A percentile compares a stretch with the other conserved stretches of the same genome.
phyloP scores from a whole-genome alignment of 2,888 invertebrate genomes.

The Calameuta pallipes region DNA sequence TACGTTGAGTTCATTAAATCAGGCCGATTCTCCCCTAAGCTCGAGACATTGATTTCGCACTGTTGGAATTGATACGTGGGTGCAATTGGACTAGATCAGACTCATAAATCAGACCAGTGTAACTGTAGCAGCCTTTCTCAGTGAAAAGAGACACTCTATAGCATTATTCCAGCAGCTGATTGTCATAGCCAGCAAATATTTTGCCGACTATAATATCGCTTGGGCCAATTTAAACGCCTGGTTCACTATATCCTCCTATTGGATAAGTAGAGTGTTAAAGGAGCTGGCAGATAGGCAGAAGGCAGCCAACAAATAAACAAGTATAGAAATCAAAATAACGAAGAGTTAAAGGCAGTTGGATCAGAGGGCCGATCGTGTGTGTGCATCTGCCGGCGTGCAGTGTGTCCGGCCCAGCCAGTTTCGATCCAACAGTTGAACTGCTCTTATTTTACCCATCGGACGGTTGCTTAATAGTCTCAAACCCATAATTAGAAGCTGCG shows the following conservation, averaged over 20 bases:
- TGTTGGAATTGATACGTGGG: not conserved
- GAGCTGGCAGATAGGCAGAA: not conserved
- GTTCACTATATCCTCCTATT: not conserved
- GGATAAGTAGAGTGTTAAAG: not conserved
- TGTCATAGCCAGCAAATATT: not conserved
- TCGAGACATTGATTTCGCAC: not conserved
- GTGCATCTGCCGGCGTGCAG: constrained; percentile 11
- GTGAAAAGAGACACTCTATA: not conserved
- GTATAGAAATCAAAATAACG: constrained; percentile 26
- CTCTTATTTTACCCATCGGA: not conserved
- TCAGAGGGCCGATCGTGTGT: constrained; percentile 8
- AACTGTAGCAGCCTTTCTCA: not conserved
- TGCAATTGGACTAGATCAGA: not conserved
- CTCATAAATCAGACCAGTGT: not conserved
- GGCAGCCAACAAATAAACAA: constrained; percentile 12
- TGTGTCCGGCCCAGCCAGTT: not conserved
- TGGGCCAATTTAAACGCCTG: not conserved
- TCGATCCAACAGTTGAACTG: not conserved
- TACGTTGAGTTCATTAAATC: not conserved
- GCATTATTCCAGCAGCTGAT: not conserved
- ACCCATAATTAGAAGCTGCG: constrained; percentile 37
- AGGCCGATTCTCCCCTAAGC: not conserved
- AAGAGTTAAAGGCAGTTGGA: constrained; percentile 11
- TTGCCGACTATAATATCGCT: not conserved
- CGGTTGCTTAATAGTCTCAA: constrained; percentile 18